Percentiles rank a stretch among this genome's conserved stretches.
Evolutionary conservation across 2,888 invertebrate species (phyloP).

Genomic region (Serripes groenlandicus): DNA sequence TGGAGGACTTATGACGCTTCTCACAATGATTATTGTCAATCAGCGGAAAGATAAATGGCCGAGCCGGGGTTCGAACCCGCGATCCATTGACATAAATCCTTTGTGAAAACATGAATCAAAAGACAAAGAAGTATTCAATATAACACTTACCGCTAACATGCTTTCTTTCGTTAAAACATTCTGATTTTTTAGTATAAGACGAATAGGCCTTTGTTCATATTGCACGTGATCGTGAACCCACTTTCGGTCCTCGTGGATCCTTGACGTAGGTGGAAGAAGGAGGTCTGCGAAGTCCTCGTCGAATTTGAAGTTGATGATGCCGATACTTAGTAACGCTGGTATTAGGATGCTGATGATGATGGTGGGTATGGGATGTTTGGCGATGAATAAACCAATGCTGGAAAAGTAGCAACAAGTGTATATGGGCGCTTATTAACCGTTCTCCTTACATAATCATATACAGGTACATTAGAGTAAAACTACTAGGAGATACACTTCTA

Average conservation of each 20-base stretch:
- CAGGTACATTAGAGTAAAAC: too few relatives aligned
- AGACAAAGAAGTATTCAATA: too few relatives aligned
- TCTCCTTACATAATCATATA: too few relatives aligned
- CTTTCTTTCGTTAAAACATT: constrained; percentile 58
- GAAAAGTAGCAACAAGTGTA: not conserved
- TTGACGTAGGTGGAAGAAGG: constrained; percentile 55
- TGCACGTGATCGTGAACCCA: constrained; percentile 62
- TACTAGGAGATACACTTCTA: too few relatives aligned
- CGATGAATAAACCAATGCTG: constrained; percentile 54
- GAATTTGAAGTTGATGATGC: constrained; percentile 57
- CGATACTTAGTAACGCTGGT: constrained; percentile 50
- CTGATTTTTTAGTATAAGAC: constrained; percentile 56
- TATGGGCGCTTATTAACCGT: not conserved
- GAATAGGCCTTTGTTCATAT: constrained; percentile 56
- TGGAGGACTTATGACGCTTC: too few relatives aligned
- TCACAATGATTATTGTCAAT: too few relatives aligned
- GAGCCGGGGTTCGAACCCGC: too few relatives aligned
- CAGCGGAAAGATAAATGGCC: too few relatives aligned
- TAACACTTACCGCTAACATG: constrained; percentile 58
- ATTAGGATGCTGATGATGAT: constrained; percentile 51
- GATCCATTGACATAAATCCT: too few relatives aligned
- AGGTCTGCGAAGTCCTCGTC: constrained; percentile 64
- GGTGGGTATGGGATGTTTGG: constrained; percentile 40
- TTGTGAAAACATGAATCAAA: too few relatives aligned
- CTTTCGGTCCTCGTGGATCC: constrained; percentile 55